A percentile compares a stretch with the other conserved stretches of the same genome.
Evolutionary conservation across 2,797 vertebrate species (phyloP).

Genomic region (Chloroceryle inda): DNA sequence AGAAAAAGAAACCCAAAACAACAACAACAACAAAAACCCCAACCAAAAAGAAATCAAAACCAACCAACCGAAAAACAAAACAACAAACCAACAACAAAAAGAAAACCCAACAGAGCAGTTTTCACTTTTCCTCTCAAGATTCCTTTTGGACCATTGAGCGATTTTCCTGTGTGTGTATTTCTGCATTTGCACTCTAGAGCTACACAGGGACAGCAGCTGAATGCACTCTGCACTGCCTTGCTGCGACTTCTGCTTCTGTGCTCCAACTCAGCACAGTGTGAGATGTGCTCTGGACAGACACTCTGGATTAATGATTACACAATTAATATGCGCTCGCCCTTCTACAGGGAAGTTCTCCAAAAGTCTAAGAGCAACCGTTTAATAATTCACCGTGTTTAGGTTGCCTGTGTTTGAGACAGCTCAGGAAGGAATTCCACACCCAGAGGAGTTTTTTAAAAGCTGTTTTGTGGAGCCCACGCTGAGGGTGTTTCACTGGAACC

Average conservation of each 20-base stretch:
- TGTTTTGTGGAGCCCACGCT: background rate
- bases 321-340: background rate
- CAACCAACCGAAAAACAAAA: background rate
- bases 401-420: background rate
- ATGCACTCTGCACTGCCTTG: conserved; percentile 6
- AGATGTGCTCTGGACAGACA: background rate
- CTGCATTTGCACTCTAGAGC: conserved; percentile 4
- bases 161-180: background rate
- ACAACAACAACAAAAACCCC: too few relatives aligned
- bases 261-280: background rate
- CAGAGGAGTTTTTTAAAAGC: background rate
- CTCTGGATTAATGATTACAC: background rate
- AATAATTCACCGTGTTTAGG: conserved; percentile 8
- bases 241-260: background rate
- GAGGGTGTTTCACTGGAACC: background rate
- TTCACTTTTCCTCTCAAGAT: background rate
- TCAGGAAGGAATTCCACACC: background rate
- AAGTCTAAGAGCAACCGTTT: conserved; percentile 5
- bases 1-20: background rate
- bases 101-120: background rate
- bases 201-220: background rate
- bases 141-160: background rate
- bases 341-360: background rate
- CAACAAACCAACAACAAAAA: background rate
- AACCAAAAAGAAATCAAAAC: background rate